phyloP scores from a whole-genome alignment of 2,888 invertebrate genomes.

The Catocala nupta region DNA sequence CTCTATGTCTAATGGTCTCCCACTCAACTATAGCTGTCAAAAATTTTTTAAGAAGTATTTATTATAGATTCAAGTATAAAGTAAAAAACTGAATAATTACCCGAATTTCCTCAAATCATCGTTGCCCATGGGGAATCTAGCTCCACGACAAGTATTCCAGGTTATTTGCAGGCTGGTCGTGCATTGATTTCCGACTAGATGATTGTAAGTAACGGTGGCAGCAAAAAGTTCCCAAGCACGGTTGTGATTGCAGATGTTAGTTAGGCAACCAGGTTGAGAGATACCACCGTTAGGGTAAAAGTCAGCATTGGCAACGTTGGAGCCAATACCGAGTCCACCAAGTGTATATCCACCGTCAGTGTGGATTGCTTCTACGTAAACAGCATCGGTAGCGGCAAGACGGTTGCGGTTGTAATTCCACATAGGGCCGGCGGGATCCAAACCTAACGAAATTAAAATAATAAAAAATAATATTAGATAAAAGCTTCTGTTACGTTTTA shows the following conservation, averaged over 20 bases:
- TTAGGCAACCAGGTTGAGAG: conserved; percentile 64
- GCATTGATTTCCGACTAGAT: conserved; percentile 60
- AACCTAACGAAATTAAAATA: conserved; percentile 32
- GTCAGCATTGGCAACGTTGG: conserved; percentile 80
- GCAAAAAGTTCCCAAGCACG: conserved; percentile 67
- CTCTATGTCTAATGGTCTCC: too few relatives aligned
- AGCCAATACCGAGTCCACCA: conserved; percentile 76
- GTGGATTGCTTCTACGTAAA: conserved; percentile 69
- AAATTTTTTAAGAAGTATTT: too few relatives aligned
- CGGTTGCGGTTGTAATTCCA: conserved; percentile 58
- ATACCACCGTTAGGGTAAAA: conserved; percentile 87
- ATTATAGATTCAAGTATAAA: too few relatives aligned
- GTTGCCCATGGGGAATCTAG: conserved; percentile 61
- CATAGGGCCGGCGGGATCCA: conserved; percentile 67
- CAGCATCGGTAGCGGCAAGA: conserved; percentile 62
- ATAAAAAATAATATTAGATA: background rate
- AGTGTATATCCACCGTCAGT: conserved; percentile 50
- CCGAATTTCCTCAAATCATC: conserved; percentile 59
- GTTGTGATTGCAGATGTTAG: conserved; percentile 64
- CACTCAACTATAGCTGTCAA: too few relatives aligned
- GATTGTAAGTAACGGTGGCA: conserved; percentile 59
- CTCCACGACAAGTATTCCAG: conserved; percentile 60
- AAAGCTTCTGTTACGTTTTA: too few relatives aligned
- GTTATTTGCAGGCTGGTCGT: conserved; percentile 48
- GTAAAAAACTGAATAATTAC: conserved; percentile 48